phyloP scores from a whole-genome alignment of 2,113 vertebrate genomes.

The Cheilinus undulatus region DNA sequence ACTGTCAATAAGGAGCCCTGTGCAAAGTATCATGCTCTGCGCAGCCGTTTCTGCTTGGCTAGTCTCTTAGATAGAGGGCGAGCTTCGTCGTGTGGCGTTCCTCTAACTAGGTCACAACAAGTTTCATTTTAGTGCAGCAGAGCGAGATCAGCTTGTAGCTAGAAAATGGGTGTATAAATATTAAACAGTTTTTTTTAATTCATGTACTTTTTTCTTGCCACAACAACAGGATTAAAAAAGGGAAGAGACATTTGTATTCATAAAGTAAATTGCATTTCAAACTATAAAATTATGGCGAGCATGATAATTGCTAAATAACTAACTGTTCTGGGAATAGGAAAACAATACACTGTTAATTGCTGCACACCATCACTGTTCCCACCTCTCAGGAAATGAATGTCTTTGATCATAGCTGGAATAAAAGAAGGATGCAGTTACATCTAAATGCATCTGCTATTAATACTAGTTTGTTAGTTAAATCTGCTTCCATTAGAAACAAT shows the following conservation, averaged over 20 bases:
- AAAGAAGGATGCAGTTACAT: conserved; percentile 44
- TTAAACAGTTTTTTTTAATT: conserved; percentile 66
- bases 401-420: conserved; percentile 67
- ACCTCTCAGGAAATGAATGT: conserved; percentile 55
- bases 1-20: conserved; percentile 50
- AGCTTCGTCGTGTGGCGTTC: conserved; percentile 72
- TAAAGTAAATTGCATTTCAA: conserved; percentile 58
- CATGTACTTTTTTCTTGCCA: conserved; percentile 5
- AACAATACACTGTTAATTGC: conserved; percentile 64
- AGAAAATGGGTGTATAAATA: conserved; percentile 78
- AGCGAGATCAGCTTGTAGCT: conserved; percentile 68
- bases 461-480: conserved; percentile 54
- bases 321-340: conserved; percentile 67
- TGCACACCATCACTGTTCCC: conserved; percentile 39
- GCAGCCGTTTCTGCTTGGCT: conserved; percentile 73
- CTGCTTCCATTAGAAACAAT: conserved; percentile 51
- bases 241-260: conserved; percentile 59
- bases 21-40: conserved; percentile 58
- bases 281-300: conserved; percentile 52
- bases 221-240: conserved; percentile 56
- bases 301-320: conserved; percentile 70
- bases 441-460: conserved; percentile 61
- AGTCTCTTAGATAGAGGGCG: conserved; percentile 52
- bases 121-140: conserved; percentile 78
- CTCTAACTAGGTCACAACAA: conserved; percentile 82